A percentile compares a stretch with the other conserved stretches of the same genome.
phyloP scores from a whole-genome alignment of 2,797 vertebrate genomes.

The Dipus sagitta region DNA sequence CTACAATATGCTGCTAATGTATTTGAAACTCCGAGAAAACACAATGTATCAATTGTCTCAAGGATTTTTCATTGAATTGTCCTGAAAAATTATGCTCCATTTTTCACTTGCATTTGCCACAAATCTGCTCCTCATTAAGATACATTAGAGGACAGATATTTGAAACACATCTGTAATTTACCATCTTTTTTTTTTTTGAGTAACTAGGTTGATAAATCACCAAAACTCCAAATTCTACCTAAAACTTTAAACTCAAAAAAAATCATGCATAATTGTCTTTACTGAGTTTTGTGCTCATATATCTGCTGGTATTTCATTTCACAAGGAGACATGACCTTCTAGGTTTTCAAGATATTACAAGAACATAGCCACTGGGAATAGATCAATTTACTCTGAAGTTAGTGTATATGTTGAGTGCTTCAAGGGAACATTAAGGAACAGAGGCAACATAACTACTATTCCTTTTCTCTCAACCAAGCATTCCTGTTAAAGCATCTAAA shows the following conservation, averaged over 20 bases:
- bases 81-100: too few relatives aligned
- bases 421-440: not conserved
- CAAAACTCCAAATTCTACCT: slow-evolving; percentile 12
- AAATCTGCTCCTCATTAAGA: not conserved
- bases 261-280: slow-evolving; percentile 79
- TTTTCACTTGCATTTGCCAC: not conserved
- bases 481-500: slow-evolving; percentile 32
- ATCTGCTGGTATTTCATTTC: slow-evolving; percentile 70
- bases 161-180: not conserved
- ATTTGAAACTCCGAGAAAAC: too few relatives aligned
- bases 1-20: too few relatives aligned
- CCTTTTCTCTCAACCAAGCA: slow-evolving; percentile 55
- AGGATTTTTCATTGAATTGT: too few relatives aligned
- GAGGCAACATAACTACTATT: slow-evolving; percentile 55
- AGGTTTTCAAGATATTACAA: slow-evolving; percentile 38
- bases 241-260: slow-evolving; percentile 43
- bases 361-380: slow-evolving; percentile 48
- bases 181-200: not conserved
- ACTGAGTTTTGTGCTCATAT: slow-evolving; percentile 77
- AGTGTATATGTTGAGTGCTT: slow-evolving; percentile 70
- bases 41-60: not conserved
- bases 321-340: slow-evolving; percentile 60
- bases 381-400: slow-evolving; percentile 51
- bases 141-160: slow-evolving; percentile 16
- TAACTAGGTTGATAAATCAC: not conserved